These are phyloP conservation scores for Tetraodon nigroviridis DNA, from an alignment of 2,113 vertebrate species.

Conservation along the genomic window DNA sequence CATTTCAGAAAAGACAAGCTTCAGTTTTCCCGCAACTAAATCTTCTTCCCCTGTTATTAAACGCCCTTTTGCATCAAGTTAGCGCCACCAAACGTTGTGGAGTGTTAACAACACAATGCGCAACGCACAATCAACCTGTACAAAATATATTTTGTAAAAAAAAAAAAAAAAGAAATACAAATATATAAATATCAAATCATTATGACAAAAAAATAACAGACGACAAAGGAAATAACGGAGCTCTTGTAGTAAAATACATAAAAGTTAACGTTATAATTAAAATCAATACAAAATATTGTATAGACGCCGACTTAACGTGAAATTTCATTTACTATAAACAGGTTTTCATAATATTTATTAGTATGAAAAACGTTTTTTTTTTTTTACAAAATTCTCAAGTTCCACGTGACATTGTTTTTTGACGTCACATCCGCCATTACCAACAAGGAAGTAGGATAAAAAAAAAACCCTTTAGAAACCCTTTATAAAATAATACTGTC, in stretches of 20 bases:
- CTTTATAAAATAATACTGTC: too few species aligned
- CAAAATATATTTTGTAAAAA: too few species aligned
- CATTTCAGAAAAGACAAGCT: conserved; percentile 9
- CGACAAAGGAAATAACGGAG: too few species aligned
- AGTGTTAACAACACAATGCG: fast-evolving
- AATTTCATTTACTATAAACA: not conserved
- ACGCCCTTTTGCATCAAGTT: not conserved
- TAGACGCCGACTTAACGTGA: not conserved
- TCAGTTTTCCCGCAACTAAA: conserved; percentile 74
- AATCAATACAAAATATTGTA: too few species aligned
- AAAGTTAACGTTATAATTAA: too few species aligned
- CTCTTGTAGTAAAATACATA: too few species aligned
- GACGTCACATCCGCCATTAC: conserved; percentile 56
- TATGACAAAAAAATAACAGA: too few species aligned
- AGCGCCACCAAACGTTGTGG: conserved; percentile 8
- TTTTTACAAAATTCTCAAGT: not conserved
- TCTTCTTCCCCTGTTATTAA: conserved; percentile 34
- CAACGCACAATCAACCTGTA: too few species aligned
- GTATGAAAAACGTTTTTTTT: not conserved
- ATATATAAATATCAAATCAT: too few species aligned
- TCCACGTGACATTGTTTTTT: not conserved
- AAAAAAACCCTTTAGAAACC: not conserved
- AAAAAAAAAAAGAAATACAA: too few species aligned
- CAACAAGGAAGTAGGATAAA: conserved; percentile 56
- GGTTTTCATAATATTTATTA: not conserved